These are phyloP conservation scores for Hydropsyche betteni DNA, from an alignment of 2,888 invertebrate species.

Conservation along the genomic window DNA sequence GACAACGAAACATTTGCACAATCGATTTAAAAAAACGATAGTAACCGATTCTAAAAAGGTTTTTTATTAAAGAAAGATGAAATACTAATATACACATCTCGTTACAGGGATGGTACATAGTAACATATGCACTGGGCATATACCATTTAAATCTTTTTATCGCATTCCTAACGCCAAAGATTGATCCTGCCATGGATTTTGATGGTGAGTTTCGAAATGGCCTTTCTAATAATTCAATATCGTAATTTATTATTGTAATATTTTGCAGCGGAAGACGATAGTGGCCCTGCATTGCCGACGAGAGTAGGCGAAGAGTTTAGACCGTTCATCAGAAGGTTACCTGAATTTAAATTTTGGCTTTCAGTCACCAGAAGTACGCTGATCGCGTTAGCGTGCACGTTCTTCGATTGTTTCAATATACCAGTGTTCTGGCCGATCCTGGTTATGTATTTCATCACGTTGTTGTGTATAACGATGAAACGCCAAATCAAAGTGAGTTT, in stretches of 20 bases:
- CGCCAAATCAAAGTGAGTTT: constrained; percentile 94
- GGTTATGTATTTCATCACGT: constrained; percentile 99
- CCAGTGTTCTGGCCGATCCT: constrained; percentile 99
- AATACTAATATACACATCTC: constrained; percentile 40
- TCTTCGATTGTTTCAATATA: constrained; percentile 97
- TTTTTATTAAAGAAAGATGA: too few species aligned
- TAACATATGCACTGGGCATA: constrained; percentile 98
- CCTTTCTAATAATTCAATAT: not conserved
- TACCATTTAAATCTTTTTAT: constrained; percentile 99
- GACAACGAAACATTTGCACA: too few species aligned
- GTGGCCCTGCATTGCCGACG: constrained; percentile 94
- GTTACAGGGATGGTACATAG: constrained; percentile 98
- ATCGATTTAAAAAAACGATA: too few species aligned
- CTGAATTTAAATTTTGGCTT: constrained; percentile 99
- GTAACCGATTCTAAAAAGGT: too few species aligned
- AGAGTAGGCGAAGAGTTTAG: constrained; percentile 96
- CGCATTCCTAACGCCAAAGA: constrained; percentile 99
- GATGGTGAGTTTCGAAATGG: constrained; percentile 72
- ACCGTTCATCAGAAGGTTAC: constrained; percentile 95
- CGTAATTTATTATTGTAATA: constrained; percentile 31
- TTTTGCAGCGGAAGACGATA: constrained; percentile 70
- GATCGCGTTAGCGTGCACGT: constrained; percentile 90
- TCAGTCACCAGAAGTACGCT: constrained; percentile 94
- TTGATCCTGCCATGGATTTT: constrained; percentile 96
- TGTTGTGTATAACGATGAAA: constrained; percentile 99